Evolutionary conservation across 64 coral and sea anemone genomes (phyloP).

Genomic region (Montipora efflorescens): DNA sequence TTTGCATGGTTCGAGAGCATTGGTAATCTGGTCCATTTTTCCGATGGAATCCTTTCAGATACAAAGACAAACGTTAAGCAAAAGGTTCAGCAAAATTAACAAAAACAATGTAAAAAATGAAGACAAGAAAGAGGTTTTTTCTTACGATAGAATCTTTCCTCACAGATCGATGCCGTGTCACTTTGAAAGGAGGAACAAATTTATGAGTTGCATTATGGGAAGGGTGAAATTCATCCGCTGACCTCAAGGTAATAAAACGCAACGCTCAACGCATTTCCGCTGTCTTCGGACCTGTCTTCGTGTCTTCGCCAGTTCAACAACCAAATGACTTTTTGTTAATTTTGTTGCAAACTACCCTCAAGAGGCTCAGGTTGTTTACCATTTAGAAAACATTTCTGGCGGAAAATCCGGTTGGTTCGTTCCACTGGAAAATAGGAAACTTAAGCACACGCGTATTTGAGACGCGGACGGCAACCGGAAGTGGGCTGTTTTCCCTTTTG

Average conservation of each 20-base stretch:
- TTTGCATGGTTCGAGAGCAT: conserved; percentile 94
- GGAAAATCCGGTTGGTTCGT: no score
- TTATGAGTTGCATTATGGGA: conserved; percentile 72
- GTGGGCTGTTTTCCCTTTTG: no score
- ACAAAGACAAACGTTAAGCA: neutral
- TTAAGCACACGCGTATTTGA: no score
- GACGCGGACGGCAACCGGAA: no score
- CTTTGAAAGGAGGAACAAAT: conserved; percentile 9
- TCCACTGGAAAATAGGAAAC: no score
- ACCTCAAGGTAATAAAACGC: neutral
- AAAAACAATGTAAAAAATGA: neutral
- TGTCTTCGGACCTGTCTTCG: no score
- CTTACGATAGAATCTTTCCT: conserved; percentile 18
- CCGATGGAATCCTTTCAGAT: neutral
- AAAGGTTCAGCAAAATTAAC: neutral
- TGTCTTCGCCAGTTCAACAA: no score
- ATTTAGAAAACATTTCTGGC: no score
- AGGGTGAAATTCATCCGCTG: neutral
- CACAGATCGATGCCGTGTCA: conserved; percentile 85
- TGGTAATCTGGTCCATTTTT: conserved; percentile 98
- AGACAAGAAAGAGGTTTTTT: neutral
- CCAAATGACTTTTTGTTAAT: no score
- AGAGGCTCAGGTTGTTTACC: no score
- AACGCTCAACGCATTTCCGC: no score
- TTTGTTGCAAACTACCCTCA: no score